These are phyloP conservation scores for Mactra quadrangularis DNA, from an alignment of 1,140 invertebrate genomes.

Conservation along the genomic window DNA sequence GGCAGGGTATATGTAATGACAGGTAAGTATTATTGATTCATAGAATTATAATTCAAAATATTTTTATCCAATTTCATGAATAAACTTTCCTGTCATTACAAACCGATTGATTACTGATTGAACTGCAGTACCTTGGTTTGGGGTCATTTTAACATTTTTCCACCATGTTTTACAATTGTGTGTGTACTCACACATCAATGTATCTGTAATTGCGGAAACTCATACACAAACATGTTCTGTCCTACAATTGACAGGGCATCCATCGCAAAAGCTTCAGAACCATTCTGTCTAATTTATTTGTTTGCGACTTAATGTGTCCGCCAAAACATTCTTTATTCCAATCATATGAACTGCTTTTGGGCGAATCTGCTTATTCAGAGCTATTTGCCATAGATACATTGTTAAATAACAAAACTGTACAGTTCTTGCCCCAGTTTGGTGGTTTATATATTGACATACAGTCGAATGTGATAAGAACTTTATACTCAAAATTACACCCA, in stretches of 20 bases:
- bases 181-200: no score
- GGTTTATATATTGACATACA: slow-evolving; percentile 47
- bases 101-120: slow-evolving; percentile 14
- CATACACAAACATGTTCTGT: slow-evolving; percentile 42
- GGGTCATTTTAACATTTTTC: neutral
- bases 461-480: slow-evolving; percentile 46
- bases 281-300: slow-evolving; percentile 29
- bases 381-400: slow-evolving; percentile 45
- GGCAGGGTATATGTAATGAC: no score
- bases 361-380: slow-evolving; percentile 1
- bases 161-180: neutral
- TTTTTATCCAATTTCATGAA: slow-evolving; percentile 46
- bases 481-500: slow-evolving; percentile 40
- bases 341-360: slow-evolving; percentile 30
- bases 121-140: slow-evolving; percentile 20
- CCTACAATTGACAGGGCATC: slow-evolving; percentile 49
- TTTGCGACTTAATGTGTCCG: slow-evolving; percentile 26
- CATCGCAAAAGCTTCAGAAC: slow-evolving; percentile 37
- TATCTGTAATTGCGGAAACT: slow-evolving; percentile 15
- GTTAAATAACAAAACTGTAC: slow-evolving; percentile 16
- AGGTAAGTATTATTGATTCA: no score
- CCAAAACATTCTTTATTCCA: slow-evolving; percentile 17
- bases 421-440: slow-evolving; percentile 35
- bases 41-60: no score
- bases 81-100: slow-evolving; percentile 41